Evolutionary conservation across 2,113 vertebrate genomes (phyloP).

Genomic region (Pampusana beccarii): DNA sequence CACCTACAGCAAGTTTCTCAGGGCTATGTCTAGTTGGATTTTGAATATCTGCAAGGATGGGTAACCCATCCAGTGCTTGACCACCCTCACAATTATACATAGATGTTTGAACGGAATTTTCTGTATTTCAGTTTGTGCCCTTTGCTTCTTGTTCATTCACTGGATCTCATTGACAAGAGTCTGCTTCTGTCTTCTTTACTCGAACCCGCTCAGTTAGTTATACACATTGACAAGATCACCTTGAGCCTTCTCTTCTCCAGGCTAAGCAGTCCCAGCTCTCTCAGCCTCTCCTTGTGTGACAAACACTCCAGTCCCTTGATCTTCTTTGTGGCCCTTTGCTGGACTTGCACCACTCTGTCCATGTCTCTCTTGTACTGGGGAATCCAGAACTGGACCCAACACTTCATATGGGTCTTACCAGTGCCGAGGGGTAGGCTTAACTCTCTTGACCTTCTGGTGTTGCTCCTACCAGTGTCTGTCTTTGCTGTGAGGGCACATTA

Average conservation of each 20-base stretch:
- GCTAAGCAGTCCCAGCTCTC: background rate
- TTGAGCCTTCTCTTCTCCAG: background rate
- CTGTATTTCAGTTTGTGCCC: background rate
- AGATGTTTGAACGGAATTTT: background rate
- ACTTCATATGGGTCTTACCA: background rate
- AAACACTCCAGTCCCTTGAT: background rate
- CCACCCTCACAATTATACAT: background rate
- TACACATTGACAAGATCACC: background rate
- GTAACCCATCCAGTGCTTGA: background rate
- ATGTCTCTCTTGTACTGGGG: background rate
- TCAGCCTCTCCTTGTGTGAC: background rate
- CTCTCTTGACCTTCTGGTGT: background rate
- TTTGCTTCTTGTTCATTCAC: background rate
- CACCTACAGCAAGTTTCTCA: background rate
- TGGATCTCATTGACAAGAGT: background rate
- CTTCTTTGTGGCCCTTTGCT: background rate
- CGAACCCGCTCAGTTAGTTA: background rate
- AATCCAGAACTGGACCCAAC: background rate
- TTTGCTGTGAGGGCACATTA: background rate
- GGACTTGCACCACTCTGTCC: rapidly evolving
- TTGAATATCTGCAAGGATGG: background rate
- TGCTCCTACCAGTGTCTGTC: background rate
- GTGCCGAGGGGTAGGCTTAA: background rate
- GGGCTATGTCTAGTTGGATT: background rate
- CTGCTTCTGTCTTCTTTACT: background rate